A percentile compares a stretch with the other conserved stretches of the same genome.
Conservation (phyloP, 92 coral and sea anemone genomes). For the Phymanthus crucifer region DNA sequence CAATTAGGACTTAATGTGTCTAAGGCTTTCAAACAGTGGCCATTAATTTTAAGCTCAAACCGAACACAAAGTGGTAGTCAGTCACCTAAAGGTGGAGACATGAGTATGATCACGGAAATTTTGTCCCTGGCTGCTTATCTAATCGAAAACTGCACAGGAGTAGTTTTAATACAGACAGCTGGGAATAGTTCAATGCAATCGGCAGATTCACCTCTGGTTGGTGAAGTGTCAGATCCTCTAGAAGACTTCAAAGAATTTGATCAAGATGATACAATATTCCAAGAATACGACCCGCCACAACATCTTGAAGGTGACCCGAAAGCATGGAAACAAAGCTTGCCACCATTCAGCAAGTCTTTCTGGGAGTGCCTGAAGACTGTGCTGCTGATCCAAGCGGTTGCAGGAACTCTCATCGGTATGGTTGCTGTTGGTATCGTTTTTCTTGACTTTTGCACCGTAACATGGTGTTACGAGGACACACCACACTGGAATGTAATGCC, state of each 20-base stretch:
- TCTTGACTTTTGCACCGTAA: constrained; percentile 59
- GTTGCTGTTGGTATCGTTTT: constrained; percentile 44
- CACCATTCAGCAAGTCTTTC: constrained; percentile 1
- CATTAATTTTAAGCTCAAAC: too few species aligned
- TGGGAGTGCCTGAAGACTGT: constrained; percentile 30
- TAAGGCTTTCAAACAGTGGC: background rate
- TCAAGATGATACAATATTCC: constrained; percentile 46
- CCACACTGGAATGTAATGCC: constrained; percentile 2
- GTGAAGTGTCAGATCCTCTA: background rate
- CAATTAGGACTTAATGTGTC: too few species aligned
- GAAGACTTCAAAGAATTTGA: constrained; percentile 51
- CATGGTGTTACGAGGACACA: constrained; percentile 46
- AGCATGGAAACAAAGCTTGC: constrained; percentile 55
- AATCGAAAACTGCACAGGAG: background rate
- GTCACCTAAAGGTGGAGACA: background rate
- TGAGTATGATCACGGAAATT: background rate
- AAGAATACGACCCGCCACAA: constrained; percentile 51
- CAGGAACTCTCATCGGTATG: constrained; percentile 40
- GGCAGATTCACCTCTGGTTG: background rate
- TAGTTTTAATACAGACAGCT: background rate
- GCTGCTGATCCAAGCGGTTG: constrained; percentile 40
- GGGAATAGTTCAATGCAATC: background rate
- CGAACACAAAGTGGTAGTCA: background rate
- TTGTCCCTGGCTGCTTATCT: background rate
- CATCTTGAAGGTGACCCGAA: constrained; percentile 23